These are phyloP conservation scores for Pristionchus fissidentatus DNA, from an alignment of 2,888 invertebrate genomes.

Conservation along the genomic window DNA sequence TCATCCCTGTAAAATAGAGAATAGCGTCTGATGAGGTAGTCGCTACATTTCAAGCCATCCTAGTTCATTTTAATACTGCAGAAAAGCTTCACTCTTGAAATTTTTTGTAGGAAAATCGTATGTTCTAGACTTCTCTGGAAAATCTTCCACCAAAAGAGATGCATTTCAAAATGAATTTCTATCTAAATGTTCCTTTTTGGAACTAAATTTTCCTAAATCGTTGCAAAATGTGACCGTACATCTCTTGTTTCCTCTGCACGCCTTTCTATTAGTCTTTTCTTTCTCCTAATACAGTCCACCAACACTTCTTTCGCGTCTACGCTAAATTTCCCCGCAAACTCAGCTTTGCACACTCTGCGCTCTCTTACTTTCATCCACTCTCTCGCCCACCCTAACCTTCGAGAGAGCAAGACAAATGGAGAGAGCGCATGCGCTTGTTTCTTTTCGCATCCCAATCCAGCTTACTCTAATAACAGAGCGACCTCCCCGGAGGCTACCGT, in stretches of 20 bases:
- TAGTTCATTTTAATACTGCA: too few species aligned
- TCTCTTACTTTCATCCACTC: background rate
- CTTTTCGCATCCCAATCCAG: background rate
- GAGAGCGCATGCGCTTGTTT: background rate
- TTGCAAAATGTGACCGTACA: too few species aligned
- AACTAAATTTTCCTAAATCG: too few species aligned
- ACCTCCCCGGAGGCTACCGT: constrained; percentile 29
- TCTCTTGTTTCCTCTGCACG: constrained; percentile 1
- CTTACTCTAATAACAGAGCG: constrained; percentile 14
- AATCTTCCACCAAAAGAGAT: too few species aligned
- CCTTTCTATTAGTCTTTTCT: background rate
- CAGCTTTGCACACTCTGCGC: background rate
- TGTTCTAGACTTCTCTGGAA: too few species aligned
- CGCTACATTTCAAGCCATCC: too few species aligned
- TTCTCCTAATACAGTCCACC: constrained; percentile 26
- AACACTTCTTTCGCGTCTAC: constrained; percentile 36
- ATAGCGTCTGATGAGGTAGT: too few species aligned
- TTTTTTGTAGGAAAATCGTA: too few species aligned
- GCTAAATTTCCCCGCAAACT: background rate
- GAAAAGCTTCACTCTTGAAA: too few species aligned
- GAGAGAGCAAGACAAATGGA: background rate
- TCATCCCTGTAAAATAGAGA: too few species aligned
- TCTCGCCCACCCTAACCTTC: background rate
- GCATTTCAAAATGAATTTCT: too few species aligned
- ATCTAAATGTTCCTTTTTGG: too few species aligned